phyloP scores from a whole-genome alignment of 2,113 vertebrate genomes.

The Meles meles region DNA sequence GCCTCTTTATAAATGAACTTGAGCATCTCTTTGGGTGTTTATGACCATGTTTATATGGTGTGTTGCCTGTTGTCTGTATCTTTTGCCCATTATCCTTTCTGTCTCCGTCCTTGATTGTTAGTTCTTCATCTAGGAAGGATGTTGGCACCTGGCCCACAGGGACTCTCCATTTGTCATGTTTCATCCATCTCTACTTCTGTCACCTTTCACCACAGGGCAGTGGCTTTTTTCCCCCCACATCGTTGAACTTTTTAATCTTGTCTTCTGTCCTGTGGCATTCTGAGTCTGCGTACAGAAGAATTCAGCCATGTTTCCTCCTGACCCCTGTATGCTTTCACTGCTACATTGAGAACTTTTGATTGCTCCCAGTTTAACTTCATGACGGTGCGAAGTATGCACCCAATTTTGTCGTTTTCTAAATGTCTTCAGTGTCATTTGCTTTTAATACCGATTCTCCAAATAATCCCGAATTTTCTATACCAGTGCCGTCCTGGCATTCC shows the following conservation, averaged over 20 bases:
- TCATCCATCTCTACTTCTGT: neutral
- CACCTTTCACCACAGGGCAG: neutral
- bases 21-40: neutral
- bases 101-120: neutral
- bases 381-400: neutral
- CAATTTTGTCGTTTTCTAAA: neutral
- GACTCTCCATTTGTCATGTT: neutral
- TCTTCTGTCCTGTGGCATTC: neutral
- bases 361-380: neutral
- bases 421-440: neutral
- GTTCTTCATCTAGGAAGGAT: neutral
- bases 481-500: neutral
- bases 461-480: neutral
- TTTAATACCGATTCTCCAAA: neutral
- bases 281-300: neutral
- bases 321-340: neutral
- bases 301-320: neutral
- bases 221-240: accelerated
- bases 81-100: neutral
- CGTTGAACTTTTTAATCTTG: neutral
- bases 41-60: neutral
- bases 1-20: neutral
- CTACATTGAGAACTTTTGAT: neutral
- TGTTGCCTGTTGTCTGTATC: neutral
- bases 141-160: neutral